Evolutionary conservation across 2,888 invertebrate species (phyloP).

Genomic region (Noctuana brunneofusca): DNA sequence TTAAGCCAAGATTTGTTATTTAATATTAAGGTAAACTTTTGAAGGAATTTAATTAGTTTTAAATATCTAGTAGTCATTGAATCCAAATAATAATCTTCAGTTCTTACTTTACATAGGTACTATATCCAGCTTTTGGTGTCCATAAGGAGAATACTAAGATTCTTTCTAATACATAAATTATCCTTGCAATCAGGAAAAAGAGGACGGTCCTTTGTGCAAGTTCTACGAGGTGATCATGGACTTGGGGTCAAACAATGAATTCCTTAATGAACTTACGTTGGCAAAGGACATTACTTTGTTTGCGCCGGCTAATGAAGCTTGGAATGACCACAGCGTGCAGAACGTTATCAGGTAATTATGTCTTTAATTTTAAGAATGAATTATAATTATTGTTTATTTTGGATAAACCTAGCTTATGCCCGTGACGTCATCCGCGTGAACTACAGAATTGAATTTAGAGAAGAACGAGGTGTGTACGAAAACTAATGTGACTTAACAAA

Average conservation of each 20-base stretch:
- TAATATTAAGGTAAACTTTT: too few relatives aligned
- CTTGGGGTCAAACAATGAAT: conserved; percentile 86
- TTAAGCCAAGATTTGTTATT: too few relatives aligned
- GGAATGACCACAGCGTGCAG: conserved; percentile 89
- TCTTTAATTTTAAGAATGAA: background rate
- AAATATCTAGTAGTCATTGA: too few relatives aligned
- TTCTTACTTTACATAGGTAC: too few relatives aligned
- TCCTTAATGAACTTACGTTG: conserved; percentile 87
- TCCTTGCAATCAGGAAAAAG: conserved; percentile 63
- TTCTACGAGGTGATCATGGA: conserved; percentile 92
- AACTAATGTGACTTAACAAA: background rate
- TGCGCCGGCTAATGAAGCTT: conserved; percentile 94
- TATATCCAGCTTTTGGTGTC: background rate
- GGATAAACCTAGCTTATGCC: too few relatives aligned
- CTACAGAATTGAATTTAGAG: too few relatives aligned
- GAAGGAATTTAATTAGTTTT: too few relatives aligned
- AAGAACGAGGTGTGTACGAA: too few relatives aligned
- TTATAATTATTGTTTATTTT: background rate
- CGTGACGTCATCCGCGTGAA: too few relatives aligned
- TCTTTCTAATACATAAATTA: conserved; percentile 26
- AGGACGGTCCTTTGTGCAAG: conserved; percentile 87
- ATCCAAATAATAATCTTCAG: too few relatives aligned
- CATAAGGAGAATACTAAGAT: background rate
- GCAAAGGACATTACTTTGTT: conserved; percentile 91
- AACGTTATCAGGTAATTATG: conserved; percentile 82